Conservation (phyloP, 2,888 invertebrate genomes). For the Dasypolia templi region DNA sequence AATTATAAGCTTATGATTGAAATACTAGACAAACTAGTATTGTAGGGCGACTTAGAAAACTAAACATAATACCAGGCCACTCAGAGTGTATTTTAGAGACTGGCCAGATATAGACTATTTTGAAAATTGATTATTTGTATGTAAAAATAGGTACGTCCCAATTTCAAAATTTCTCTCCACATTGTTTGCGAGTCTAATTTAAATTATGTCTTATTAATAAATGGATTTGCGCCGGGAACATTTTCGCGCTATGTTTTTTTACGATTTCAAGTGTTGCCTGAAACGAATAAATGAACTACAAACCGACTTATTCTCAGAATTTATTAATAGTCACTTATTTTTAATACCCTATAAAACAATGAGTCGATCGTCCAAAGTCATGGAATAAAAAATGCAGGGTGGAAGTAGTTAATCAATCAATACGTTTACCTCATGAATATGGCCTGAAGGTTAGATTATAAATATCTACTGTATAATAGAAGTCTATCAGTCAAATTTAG, state of each 20-base stretch:
- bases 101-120: too few species aligned
- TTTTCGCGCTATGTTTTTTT: too few species aligned
- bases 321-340: slow-evolving; percentile 23
- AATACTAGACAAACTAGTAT: slow-evolving; percentile 1
- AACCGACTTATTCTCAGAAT: not conserved
- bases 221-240: too few species aligned
- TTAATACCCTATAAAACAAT: slow-evolving; percentile 22
- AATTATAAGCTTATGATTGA: slow-evolving; percentile 5
- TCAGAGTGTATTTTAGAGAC: too few species aligned
- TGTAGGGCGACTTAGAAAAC: not conserved
- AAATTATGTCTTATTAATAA: too few species aligned
- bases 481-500: slow-evolving; percentile 14
- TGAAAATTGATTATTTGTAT: too few species aligned
- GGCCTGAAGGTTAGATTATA: slow-evolving; percentile 67
- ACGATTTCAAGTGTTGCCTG: too few species aligned
- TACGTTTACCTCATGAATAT: slow-evolving; percentile 69
- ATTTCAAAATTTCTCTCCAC: too few species aligned
- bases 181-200: too few species aligned
- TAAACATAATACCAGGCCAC: slow-evolving; percentile 14
- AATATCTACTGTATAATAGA: slow-evolving; percentile 18
- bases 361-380: slow-evolving; percentile 17
- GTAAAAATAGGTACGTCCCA: too few species aligned
- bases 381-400: slow-evolving; percentile 24
- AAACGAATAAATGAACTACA: slow-evolving; percentile 1
- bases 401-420: slow-evolving; percentile 74